Evolutionary conservation across 2,888 invertebrate species (phyloP), one percentile per base, ranked within the genome.

Genomic region (Petrolisthes cinctipes): DNA sequence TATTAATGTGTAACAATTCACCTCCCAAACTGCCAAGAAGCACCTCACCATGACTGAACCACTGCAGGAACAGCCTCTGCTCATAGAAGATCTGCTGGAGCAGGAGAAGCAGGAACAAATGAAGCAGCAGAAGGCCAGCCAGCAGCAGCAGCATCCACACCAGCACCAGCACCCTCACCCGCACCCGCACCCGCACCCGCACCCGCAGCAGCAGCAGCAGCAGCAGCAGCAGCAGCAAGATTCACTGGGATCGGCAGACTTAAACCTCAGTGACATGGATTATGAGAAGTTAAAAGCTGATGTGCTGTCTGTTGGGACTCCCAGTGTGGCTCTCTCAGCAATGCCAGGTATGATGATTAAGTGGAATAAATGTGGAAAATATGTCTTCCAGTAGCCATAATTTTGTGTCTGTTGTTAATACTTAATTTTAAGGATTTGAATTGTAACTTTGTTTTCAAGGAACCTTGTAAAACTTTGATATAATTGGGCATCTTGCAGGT

Each of bases 31-130:
- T 61, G 61, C 17, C 37, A 37, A 37, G 61, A 61, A 11, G 17
- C 61, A 61, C 61, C 9, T 20, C 80, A 14, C 56, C 9, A 23
- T 80, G 61, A 9, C 23, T 80, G 80, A 80, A 20, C 82, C 81
- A 73, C 68, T 61, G 53, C 87, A 90, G 90, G 90, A 90, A 76
- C 89, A 89, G 86, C 89, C 89, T 56, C 86, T 90, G 56, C 79
- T 90, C 14, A 90, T 90, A 61, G 90, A 90, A 75, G 97, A 97
- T 93, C 94, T 97, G 91, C 93, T 97, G 92, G 97, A 97, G 94
- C 97, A 97, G 94, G 97, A 97, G 93, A 97, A 97, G 93, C 94
- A 97, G 83, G 97, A 97, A 93, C 97, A 97, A 93, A 96, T 96
- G 93, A 95, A 96, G 91, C 95, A 95, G 91, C 94, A 94, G 89